Percentiles rank a stretch among this genome's conserved stretches.
phyloP scores from a whole-genome alignment of 2,113 vertebrate species.

The Brienomyrus longianalis region DNA sequence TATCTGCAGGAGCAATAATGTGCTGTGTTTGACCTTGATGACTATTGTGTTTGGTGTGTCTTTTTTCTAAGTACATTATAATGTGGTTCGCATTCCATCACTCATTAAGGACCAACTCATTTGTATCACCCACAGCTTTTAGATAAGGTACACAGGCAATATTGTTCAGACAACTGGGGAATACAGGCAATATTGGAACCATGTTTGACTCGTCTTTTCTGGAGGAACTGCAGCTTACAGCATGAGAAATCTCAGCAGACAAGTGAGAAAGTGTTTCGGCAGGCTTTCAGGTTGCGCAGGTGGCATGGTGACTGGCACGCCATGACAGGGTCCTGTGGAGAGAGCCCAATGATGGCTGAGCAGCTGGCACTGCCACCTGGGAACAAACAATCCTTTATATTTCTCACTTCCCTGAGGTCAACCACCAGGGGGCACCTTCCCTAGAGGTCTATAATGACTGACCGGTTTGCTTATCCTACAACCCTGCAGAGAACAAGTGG shows the following conservation, averaged over 20 bases:
- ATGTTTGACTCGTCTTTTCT: background rate
- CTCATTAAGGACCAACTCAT: background rate
- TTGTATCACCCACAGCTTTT: background rate
- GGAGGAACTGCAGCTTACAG: background rate
- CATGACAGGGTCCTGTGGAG: conserved; percentile 10
- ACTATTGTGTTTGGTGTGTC: background rate
- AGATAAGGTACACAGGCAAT: conserved; percentile 8
- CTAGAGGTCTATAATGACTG: background rate
- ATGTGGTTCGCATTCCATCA: background rate
- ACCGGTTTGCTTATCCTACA: background rate
- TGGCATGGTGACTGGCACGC: conserved; percentile 9
- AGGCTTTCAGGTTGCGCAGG: conserved; percentile 7
- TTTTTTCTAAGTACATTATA: background rate
- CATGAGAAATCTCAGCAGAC: conserved; percentile 4
- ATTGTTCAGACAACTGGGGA: conserved; percentile 5
- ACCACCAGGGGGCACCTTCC: conserved; percentile 9
- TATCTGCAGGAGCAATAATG: background rate
- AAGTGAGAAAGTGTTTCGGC: background rate
- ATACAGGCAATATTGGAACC: conserved; percentile 8
- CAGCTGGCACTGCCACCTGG: conserved; percentile 15
- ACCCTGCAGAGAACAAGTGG: background rate
- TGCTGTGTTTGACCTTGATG: background rate
- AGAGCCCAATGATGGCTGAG: background rate
- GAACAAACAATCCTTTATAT: conserved; percentile 5
- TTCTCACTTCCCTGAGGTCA: background rate